phyloP scores from a whole-genome alignment of 2,113 vertebrate genomes.

The Oenanthe oenanthe region DNA sequence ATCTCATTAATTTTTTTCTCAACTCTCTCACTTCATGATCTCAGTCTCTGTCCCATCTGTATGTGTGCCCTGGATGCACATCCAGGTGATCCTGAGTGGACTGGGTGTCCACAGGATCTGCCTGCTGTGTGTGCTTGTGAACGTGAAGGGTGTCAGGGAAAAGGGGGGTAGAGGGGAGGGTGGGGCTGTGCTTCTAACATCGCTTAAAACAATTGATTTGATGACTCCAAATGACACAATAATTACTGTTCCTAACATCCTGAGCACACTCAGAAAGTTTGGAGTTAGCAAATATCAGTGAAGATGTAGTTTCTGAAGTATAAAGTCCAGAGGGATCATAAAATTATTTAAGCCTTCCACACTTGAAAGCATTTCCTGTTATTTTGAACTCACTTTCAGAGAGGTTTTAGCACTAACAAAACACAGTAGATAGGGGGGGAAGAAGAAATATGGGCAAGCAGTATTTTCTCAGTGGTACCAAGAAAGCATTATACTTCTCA shows the following conservation, averaged over 20 bases:
- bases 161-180: fast-evolving
- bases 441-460: not conserved
- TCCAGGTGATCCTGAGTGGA: not conserved
- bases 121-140: not conserved
- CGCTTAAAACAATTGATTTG: not conserved
- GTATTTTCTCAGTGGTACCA: not conserved
- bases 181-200: not conserved
- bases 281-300: not conserved
- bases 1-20: not conserved
- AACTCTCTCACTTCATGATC: not conserved
- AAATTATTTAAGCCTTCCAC: not conserved
- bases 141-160: not conserved
- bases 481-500: not conserved
- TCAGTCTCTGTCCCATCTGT: not conserved
- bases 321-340: not conserved
- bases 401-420: not conserved
- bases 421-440: fast-evolving
- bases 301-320: not conserved
- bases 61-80: not conserved
- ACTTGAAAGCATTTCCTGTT: not conserved
- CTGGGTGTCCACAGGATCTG: not conserved
- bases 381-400: not conserved
- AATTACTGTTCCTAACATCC: not conserved
- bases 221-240: not conserved
- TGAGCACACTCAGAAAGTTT: not conserved